Conservation (phyloP, 2,113 vertebrate genomes). For the Pithys albifrons region DNA sequence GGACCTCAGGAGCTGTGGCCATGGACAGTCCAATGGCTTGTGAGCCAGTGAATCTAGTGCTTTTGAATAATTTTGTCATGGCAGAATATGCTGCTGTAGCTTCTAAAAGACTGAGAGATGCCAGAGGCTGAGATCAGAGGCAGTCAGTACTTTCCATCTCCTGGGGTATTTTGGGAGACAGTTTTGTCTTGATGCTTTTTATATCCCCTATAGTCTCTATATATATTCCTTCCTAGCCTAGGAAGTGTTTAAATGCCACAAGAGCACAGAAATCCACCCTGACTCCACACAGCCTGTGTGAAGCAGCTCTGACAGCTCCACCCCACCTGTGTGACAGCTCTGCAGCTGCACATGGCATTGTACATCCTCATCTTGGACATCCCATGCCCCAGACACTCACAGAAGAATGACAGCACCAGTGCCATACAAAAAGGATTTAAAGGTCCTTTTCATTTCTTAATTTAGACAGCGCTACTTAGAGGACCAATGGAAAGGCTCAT, state of each 20-base stretch:
- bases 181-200: background rate
- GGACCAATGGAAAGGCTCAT: background rate
- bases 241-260: background rate
- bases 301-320: background rate
- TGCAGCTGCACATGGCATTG: fast-evolving
- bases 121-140: background rate
- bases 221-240: background rate
- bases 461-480: background rate
- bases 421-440: background rate
- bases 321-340: background rate
- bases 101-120: background rate
- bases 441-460: background rate
- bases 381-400: background rate
- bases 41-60: background rate
- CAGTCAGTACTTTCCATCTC: background rate
- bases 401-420: background rate
- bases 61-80: background rate
- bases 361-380: fast-evolving
- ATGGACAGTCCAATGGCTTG: fast-evolving
- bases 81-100: background rate
- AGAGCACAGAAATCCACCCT: background rate
- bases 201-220: background rate
- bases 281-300: background rate
- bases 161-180: background rate
- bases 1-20: background rate